Evolutionary conservation across 1,140 invertebrate genomes (phyloP).

Genomic region (Dinothrombium tinctorium): DNA sequence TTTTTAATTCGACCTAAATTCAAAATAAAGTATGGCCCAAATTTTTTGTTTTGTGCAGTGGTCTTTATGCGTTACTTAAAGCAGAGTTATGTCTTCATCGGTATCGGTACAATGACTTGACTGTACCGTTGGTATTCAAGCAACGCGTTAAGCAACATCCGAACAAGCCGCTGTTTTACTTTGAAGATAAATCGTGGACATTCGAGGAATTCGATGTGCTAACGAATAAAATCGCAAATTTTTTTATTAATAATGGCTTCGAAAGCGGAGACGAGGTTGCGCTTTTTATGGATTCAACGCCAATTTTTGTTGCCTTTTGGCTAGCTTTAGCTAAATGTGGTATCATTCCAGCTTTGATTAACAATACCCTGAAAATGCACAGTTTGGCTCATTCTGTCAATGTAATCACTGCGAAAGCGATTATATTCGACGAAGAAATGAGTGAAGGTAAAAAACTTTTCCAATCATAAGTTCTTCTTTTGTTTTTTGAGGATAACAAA

Average conservation of each 20-base stretch:
- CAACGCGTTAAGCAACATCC: constrained; percentile 41
- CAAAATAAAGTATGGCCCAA: no score
- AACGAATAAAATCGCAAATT: no score
- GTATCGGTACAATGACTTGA: constrained; percentile 28
- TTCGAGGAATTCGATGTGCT: constrained; percentile 42
- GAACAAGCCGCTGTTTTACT: constrained; percentile 50
- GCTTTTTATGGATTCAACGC: constrained; percentile 54
- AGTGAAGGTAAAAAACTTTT: constrained; percentile 16
- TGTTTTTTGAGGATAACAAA: constrained; percentile 10
- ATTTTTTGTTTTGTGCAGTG: no score
- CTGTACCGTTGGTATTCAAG: constrained; percentile 46
- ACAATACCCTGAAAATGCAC: constrained; percentile 16
- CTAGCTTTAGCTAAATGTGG: constrained; percentile 35
- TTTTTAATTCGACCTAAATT: no score
- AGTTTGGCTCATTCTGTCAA: constrained; percentile 18
- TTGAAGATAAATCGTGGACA: constrained; percentile 51
- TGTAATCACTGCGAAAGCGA: constrained; percentile 17
- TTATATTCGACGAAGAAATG: constrained; percentile 15
- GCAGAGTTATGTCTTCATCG: constrained; percentile 2
- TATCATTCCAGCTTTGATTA: constrained; percentile 18
- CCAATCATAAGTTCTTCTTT: not conserved
- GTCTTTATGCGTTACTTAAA: no score
- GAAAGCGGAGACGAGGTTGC: constrained; percentile 51
- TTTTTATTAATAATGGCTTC: constrained; percentile 41
- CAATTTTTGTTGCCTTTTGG: constrained; percentile 65